A percentile compares a stretch with the other conserved stretches of the same genome.
These are phyloP conservation scores for Megaleporinus macrocephalus DNA, from an alignment of 2,113 vertebrate genomes.

Conservation along the genomic window DNA sequence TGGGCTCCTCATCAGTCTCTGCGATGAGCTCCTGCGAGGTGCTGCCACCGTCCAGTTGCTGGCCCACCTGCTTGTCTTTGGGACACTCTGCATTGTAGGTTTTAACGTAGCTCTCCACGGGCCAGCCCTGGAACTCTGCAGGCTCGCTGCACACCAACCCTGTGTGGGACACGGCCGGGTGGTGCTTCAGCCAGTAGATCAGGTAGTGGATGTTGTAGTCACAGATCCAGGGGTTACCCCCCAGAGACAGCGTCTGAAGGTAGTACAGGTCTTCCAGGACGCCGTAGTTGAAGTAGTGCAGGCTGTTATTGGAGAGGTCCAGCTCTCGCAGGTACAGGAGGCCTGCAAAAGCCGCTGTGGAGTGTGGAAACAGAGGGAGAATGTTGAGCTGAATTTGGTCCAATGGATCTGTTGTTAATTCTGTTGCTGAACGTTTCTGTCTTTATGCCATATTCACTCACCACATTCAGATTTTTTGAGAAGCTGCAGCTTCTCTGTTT, in stretches of 20 bases:
- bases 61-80: conserved; percentile 80
- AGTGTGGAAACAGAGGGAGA: conserved; percentile 33
- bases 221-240: conserved; percentile 93
- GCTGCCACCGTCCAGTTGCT: conserved; percentile 69
- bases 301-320: conserved; percentile 93
- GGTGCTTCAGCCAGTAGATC: conserved; percentile 96
- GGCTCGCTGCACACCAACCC: conserved; percentile 89
- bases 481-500: too few relatives aligned
- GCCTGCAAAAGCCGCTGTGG: conserved; percentile 88
- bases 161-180: conserved; percentile 85
- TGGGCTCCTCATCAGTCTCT: conserved; percentile 77
- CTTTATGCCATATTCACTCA: background rate
- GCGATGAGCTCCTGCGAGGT: conserved; percentile 79
- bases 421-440: background rate
- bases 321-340: conserved; percentile 89
- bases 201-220: conserved; percentile 99
- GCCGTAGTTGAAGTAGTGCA: conserved; percentile 91
- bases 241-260: conserved; percentile 85
- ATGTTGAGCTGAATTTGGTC: background rate
- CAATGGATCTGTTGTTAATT: background rate
- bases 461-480: background rate
- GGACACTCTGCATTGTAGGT: conserved; percentile 97
- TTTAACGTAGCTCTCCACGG: conserved; percentile 89
- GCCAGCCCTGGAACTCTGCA: conserved; percentile 90
- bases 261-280: conserved; percentile 96